Evolutionary conservation across 1,140 invertebrate species (phyloP), one percentile per base, ranked within the genome.

Genomic region (Ganaspis sp.): DNA sequence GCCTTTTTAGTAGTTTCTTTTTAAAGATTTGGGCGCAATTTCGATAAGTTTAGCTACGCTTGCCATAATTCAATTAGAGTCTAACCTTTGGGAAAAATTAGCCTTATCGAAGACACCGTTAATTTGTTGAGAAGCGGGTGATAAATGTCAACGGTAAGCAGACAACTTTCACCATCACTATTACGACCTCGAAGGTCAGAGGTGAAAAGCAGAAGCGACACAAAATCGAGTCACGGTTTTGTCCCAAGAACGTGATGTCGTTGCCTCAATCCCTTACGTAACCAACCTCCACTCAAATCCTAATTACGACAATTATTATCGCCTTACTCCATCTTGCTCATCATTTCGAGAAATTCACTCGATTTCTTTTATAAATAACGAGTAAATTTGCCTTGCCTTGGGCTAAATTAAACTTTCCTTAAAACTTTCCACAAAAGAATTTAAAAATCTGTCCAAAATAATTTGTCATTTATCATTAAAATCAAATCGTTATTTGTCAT

Each of bases 131-230:
- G n/a, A 54, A 54, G 17, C 53, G 5, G 53, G 19, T 54, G 53
- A 54, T 54, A 54, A 54, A 54, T 54, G 53, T 54, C 23, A 64
- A 64, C 11, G 15, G 58, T 29, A 12, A 29, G 45, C 17, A 49
- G 45, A 17, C n/a, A 29, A 64, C 58, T 64, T 64, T 64, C 58
- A 29, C 58, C 17, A n/a, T 49, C 23, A 26, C 9, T 64, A 23
- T 58, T 29, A 29, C 58, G 26, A 64, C 2, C 23, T 12, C 23
- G 58, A 64, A 64, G 58, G 58, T 64, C 23, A 64, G 58, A 64
- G 58, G 58, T 64, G 26, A 64, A 29, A 34, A 34, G 58, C 58
- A 64, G 58, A 64, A 64, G 58, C 58, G 58, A 54, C 53, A 54
- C 9, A 23, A 54, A 54, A 23, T 54, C 19, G 53, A 29, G 58